Conservation (phyloP, 2,113 vertebrate species). For the Rhizomys pruinosus region DNA sequence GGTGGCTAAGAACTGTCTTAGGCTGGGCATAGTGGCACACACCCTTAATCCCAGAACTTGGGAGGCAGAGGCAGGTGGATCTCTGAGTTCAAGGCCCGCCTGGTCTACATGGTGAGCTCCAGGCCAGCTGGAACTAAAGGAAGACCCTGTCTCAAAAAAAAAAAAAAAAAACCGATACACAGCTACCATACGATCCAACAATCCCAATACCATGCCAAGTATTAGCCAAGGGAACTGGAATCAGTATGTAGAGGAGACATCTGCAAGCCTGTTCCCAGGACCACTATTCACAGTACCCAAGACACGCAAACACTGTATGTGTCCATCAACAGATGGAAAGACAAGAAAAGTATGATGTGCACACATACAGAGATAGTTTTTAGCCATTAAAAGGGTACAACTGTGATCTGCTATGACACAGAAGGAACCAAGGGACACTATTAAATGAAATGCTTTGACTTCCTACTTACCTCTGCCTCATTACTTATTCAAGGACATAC, state of each 20-base stretch:
- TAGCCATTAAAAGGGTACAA: neutral
- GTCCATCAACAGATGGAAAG: neutral
- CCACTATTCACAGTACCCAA: neutral
- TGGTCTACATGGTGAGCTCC: no score
- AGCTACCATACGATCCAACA: neutral
- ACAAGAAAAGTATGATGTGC: neutral
- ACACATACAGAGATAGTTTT: neutral
- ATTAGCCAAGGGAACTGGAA: neutral
- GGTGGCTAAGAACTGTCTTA: no score
- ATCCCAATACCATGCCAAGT: no score
- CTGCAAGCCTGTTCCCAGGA: neutral
- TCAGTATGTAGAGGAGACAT: neutral
- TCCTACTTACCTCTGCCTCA: neutral
- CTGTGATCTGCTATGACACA: neutral
- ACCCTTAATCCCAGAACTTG: no score
- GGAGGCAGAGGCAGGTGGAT: no score
- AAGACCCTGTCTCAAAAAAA: no score
- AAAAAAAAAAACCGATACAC: neutral
- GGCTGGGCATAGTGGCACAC: no score
- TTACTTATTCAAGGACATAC: neutral
- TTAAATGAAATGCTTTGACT: neutral
- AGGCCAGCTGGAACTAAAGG: no score
- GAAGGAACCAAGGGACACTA: neutral
- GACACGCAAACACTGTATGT: neutral
- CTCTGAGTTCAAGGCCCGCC: no score